Base-by-base conservation (phyloP, 2,888 invertebrate genomes). In the Craniophora ligustri region DNA sequence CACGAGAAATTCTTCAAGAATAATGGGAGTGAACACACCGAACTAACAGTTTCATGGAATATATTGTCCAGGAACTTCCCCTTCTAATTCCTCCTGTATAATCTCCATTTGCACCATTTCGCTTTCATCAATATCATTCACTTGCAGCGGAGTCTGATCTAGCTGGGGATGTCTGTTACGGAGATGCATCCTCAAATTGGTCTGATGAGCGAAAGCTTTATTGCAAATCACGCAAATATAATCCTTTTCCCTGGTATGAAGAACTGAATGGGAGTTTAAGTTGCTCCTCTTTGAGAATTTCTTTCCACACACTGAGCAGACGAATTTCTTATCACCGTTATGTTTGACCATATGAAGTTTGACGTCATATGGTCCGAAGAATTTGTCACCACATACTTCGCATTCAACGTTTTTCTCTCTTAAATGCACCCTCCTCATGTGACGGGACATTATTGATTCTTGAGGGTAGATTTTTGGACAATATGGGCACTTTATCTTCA, bases 261-360 rank as follows among this genome's bases (percentile, higher is more conserved):
- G 87, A 1, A 93, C 86, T 0, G 91, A 81, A 70, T 96, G 96
- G 0, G 94, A 90, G 34, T 94, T 95, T 55, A 96, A 76, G 62
- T 95, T 95, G 55, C 95, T 94, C 62, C 94, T 94, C 34, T 95
- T 95, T 0, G 94, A 90, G 67, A 95, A 94, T 68, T 94, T 94
- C 69, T 94, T 94, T 0, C 94, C 94, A 63, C 95, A 95, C 0
- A 94, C 86, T 0, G 94, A 88, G 63, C 95, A 95, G 0, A 95
- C 87, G 53, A 94, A 94, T 13, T 92, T 92, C 39, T 93, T 94
- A 10, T 94, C 94, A 0, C 94, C 94, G 28, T 92, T 93, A 61
- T 95, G 95, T 38, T 91, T 93, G 4, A 89, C 82, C 87, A 94
- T 93, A 67, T 95, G 95, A 0, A 91, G 50, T 53, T 92, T 93